These are phyloP conservation scores for Metaphire vulgaris DNA, from an alignment of 1,140 invertebrate genomes.

Conservation along the genomic window DNA sequence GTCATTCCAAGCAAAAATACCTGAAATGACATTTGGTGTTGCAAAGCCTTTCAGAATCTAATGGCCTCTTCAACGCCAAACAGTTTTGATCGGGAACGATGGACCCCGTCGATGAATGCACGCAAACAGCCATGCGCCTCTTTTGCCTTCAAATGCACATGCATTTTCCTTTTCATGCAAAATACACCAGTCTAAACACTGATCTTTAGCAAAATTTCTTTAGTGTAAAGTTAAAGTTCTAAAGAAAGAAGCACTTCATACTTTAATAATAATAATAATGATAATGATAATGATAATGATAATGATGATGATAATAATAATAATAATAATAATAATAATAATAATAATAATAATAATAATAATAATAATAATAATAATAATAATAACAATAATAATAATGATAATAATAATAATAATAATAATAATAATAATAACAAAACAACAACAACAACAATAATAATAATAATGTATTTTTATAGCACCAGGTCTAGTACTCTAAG, in stretches of 20 bases:
- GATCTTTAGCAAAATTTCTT: too few relatives aligned
- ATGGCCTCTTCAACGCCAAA: background rate
- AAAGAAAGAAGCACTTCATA: too few relatives aligned
- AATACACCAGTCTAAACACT: too few relatives aligned
- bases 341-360: conserved; percentile 6
- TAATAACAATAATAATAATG: background rate
- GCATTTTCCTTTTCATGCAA: too few relatives aligned
- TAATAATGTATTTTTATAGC: too few relatives aligned
- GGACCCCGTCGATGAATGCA: background rate
- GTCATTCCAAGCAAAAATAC: background rate
- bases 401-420: background rate
- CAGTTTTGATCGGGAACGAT: background rate
- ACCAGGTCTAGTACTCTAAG: too few relatives aligned
- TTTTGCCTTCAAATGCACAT: too few relatives aligned
- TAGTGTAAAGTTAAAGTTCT: too few relatives aligned
- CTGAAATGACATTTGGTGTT: background rate
- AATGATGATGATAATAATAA: conserved; percentile 11
- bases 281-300: conserved; percentile 8
- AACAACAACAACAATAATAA: too few relatives aligned
- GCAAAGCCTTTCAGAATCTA: background rate
- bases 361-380: background rate
- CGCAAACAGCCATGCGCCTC: background rate
- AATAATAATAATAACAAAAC: background rate
- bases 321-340: conserved; percentile 2
- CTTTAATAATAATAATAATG: conserved; percentile 1